A percentile compares a stretch with the other conserved stretches of the same genome.
Evolutionary conservation across 2,113 vertebrate species (phyloP).

Genomic region (Natator depressus): DNA sequence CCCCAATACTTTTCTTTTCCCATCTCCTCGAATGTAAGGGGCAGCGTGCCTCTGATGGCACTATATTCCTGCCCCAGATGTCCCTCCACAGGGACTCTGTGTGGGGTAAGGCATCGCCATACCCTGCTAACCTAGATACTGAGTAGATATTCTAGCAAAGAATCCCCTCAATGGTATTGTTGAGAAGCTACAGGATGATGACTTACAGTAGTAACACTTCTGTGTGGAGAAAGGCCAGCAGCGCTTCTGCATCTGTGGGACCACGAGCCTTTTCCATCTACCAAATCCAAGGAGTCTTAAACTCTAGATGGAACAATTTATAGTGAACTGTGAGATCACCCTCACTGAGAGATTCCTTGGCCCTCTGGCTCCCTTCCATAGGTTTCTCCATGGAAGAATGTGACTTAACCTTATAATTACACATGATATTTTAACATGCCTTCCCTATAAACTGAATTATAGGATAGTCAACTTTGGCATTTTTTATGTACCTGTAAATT

Average conservation of each 20-base stretch:
- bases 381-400: not conserved
- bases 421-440: not conserved
- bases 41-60: not conserved
- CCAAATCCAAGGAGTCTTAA: not conserved
- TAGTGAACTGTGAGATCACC: not conserved
- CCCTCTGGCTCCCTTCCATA: not conserved
- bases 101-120: not conserved
- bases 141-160: not conserved
- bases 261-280: not conserved
- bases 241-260: not conserved
- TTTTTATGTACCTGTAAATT: not conserved
- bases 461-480: not conserved
- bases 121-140: not conserved
- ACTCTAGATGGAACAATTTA: not conserved
- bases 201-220: not conserved
- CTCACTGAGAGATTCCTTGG: not conserved
- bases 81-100: not conserved
- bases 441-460: not conserved
- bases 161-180: accelerated
- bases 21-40: not conserved
- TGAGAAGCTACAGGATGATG: accelerated
- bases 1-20: not conserved
- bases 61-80: not conserved
- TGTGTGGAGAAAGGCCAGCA: not conserved
- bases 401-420: not conserved